Percentiles rank a stretch among this genome's conserved stretches.
Conservation (phyloP, 2,888 invertebrate species). For the Drosophila bunnanda region DNA sequence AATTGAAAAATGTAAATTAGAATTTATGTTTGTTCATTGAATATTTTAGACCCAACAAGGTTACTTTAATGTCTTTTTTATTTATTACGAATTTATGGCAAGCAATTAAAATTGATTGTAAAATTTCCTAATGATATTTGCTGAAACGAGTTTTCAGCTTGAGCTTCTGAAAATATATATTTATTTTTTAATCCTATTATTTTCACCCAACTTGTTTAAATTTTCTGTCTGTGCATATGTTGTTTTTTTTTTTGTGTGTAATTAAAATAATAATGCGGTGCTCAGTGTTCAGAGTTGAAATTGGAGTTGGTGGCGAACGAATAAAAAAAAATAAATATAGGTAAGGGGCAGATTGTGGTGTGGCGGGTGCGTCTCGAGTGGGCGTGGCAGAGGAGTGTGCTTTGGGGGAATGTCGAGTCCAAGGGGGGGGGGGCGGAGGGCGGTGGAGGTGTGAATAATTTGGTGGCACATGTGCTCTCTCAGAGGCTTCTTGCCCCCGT, state of each 20-base stretch:
- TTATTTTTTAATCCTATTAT: background rate
- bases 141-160: background rate
- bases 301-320: conserved; percentile 24
- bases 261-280: conserved; percentile 71
- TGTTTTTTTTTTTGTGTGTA: conserved; percentile 58
- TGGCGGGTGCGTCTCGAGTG: conserved; percentile 69
- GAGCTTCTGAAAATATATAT: background rate
- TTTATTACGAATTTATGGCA: background rate
- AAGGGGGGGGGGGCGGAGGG: conserved; percentile 31
- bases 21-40: background rate
- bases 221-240: conserved; percentile 10
- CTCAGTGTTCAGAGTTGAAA: conserved; percentile 46
- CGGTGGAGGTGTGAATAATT: conserved; percentile 72
- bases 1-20: background rate
- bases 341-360: conserved; percentile 16
- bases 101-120: background rate
- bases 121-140: too few relatives aligned
- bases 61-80: background rate
- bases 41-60: conserved; percentile 1
- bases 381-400: conserved; percentile 44
- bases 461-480: conserved; percentile 62
- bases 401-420: background rate
- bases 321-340: background rate
- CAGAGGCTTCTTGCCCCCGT: conserved; percentile 30
- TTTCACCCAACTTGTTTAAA: conserved; percentile 3